phyloP scores from a whole-genome alignment of 2,797 vertebrate species.

The Tachyglossus aculeatus region DNA sequence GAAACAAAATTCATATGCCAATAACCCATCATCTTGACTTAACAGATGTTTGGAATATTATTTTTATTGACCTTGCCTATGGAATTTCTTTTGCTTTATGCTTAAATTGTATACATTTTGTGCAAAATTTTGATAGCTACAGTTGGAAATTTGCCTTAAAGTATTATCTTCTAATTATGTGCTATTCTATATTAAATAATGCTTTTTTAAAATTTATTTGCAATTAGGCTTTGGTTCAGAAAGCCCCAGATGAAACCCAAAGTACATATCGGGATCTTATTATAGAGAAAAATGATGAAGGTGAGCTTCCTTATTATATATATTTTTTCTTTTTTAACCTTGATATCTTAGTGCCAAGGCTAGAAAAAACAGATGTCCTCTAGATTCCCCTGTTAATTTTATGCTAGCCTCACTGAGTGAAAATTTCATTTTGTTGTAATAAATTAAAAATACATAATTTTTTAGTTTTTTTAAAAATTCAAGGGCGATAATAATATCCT shows the following conservation, averaged over 20 bases:
- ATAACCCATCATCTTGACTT: no score
- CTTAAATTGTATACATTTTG: background rate
- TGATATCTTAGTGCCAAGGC: no score
- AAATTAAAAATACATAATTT: no score
- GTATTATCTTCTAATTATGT: background rate
- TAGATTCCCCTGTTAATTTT: constrained; percentile 19
- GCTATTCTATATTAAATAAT: constrained; percentile 8
- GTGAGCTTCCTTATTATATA: constrained; percentile 62
- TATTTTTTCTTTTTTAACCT: no score
- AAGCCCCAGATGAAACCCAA: constrained; percentile 59
- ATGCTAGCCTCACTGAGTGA: background rate
- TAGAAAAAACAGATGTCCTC: constrained; percentile 82
- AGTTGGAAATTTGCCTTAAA: background rate
- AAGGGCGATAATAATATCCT: background rate
- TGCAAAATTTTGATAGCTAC: constrained; percentile 7
- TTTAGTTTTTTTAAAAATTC: constrained; percentile 1
- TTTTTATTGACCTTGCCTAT: background rate
- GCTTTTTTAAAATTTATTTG: constrained; percentile 32
- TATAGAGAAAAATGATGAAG: constrained; percentile 80
- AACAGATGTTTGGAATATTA: background rate
- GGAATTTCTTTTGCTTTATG: constrained; percentile 16
- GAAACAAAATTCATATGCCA: background rate
- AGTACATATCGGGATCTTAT: constrained; percentile 81
- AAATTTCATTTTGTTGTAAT: background rate
- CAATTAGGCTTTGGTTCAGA: constrained; percentile 79